These are phyloP conservation scores for Scarus forsteni DNA, from an alignment of 2,797 vertebrate genomes.

Conservation along the genomic window DNA sequence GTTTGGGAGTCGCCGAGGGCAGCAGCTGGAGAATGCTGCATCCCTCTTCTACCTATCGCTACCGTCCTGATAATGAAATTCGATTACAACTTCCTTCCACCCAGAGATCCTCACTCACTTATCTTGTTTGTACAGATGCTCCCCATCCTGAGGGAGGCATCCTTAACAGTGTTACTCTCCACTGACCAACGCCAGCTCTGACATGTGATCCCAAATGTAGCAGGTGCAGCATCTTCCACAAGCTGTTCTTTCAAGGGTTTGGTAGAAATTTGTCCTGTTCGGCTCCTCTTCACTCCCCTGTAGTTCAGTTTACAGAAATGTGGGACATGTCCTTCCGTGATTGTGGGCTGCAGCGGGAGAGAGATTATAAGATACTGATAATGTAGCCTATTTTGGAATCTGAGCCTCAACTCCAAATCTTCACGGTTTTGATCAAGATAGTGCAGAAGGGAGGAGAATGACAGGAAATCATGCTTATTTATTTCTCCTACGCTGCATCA, in stretches of 20 bases:
- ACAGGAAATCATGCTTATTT: conserved; percentile 48
- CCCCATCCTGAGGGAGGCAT: conserved; percentile 38
- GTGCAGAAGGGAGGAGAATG: conserved; percentile 27
- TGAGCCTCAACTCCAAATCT: conserved; percentile 50
- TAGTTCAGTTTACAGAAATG: conserved; percentile 33
- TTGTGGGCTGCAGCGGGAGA: conserved; percentile 58
- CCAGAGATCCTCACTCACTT: conserved; percentile 70
- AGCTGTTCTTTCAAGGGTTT: background rate
- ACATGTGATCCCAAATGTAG: conserved; percentile 37
- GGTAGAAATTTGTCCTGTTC: too few species aligned
- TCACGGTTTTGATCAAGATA: conserved; percentile 55
- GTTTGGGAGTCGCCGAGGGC: background rate
- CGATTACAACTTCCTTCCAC: conserved; percentile 73
- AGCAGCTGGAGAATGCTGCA: conserved; percentile 30
- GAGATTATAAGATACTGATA: conserved; percentile 61
- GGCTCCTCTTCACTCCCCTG: conserved; percentile 1
- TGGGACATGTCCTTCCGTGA: conserved; percentile 43
- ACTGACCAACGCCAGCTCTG: conserved; percentile 29
- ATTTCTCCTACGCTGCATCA: background rate
- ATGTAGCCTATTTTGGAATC: conserved; percentile 56
- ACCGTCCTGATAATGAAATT: conserved; percentile 79
- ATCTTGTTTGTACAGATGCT: conserved; percentile 75
- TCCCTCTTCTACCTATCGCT: conserved; percentile 37
- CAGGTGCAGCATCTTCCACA: conserved; percentile 35
- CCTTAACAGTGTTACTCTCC: conserved; percentile 56